Percentiles rank a stretch among this genome's conserved stretches.
Conservation (phyloP, 2,888 invertebrate genomes). For the Macrosoma leucophasiata region DNA sequence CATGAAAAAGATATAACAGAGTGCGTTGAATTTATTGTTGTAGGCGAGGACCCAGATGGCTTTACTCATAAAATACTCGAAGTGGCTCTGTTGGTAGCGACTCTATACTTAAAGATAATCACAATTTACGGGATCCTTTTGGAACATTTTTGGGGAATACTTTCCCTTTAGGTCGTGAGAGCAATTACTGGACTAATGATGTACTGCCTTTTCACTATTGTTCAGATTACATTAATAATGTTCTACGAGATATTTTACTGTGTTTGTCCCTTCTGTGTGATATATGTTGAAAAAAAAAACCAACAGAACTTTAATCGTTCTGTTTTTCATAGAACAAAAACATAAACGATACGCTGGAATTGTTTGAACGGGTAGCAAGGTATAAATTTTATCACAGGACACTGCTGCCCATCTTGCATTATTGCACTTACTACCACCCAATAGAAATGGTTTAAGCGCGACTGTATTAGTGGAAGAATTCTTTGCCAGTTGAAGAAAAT, state of each 20-base stretch:
- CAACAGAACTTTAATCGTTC: too few species aligned
- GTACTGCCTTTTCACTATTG: constrained; percentile 35
- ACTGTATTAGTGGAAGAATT: too few species aligned
- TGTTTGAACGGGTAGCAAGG: too few species aligned
- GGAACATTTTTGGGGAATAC: constrained; percentile 48
- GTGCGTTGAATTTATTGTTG: constrained; percentile 69
- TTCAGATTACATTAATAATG: constrained; percentile 1
- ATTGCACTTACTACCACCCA: too few species aligned
- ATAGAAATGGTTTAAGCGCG: too few species aligned
- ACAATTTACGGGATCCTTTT: constrained; percentile 68
- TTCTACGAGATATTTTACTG: background rate
- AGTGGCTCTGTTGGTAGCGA: constrained; percentile 64
- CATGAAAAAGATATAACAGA: constrained; percentile 71
- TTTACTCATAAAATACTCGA: constrained; percentile 69
- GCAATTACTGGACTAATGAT: constrained; percentile 62
- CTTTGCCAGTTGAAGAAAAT: too few species aligned
- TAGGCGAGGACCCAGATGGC: constrained; percentile 69
- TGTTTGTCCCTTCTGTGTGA: background rate
- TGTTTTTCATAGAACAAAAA: too few species aligned
- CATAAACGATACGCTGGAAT: too few species aligned
- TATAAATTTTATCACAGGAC: too few species aligned
- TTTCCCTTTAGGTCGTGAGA: constrained; percentile 52
- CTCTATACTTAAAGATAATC: constrained; percentile 71
- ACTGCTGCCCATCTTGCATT: too few species aligned
- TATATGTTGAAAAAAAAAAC: too few species aligned